Conservation (phyloP, 2,797 vertebrate species). For the Buceros bicornis region DNA sequence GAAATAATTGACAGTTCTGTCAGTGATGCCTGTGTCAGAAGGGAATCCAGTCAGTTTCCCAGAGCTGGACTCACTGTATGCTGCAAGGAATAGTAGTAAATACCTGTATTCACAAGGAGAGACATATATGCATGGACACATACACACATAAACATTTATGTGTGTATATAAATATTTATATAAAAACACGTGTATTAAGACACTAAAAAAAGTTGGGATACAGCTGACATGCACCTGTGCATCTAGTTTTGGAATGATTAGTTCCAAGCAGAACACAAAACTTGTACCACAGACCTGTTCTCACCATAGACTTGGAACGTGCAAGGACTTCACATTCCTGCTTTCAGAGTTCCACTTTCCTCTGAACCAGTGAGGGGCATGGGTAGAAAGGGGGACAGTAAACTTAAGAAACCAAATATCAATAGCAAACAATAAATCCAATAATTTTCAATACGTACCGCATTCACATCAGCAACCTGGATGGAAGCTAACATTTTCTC, state of each 20-base stretch:
- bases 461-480: neutral
- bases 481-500: neutral
- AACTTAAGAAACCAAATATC: neutral
- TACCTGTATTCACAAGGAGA: neutral
- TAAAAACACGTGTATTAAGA: neutral
- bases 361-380: neutral
- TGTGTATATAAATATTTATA: neutral
- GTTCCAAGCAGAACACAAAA: neutral
- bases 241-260: neutral
- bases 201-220: neutral
- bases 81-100: neutral
- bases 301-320: neutral
- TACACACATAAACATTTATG: neutral
- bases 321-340: neutral
- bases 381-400: neutral
- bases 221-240: neutral
- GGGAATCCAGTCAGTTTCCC: neutral
- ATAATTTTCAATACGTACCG: neutral
- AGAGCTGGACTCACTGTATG: neutral
- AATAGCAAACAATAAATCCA: neutral
- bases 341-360: neutral
- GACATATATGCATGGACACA: neutral
- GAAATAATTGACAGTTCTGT: slow-evolving; percentile 17
- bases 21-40: neutral
- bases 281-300: neutral